These are phyloP conservation scores for Epirrita christyi DNA, from an alignment of 2,888 invertebrate species.

Conservation along the genomic window DNA sequence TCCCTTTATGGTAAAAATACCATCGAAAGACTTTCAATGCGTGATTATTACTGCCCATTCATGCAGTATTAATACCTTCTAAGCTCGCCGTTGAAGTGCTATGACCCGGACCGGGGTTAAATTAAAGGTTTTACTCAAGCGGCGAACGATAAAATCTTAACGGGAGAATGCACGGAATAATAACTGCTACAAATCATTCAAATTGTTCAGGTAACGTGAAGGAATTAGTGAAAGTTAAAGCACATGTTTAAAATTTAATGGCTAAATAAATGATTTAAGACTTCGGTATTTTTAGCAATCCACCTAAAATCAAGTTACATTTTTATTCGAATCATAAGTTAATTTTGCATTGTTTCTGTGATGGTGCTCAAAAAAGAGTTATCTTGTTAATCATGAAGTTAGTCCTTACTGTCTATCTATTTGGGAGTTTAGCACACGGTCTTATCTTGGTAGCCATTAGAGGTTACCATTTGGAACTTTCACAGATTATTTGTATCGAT, in stretches of 20 bases:
- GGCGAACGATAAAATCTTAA: constrained; percentile 35
- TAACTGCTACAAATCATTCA: constrained; percentile 33
- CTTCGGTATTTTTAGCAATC: neutral
- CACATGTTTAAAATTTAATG: constrained; percentile 15
- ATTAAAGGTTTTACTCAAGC: constrained; percentile 36
- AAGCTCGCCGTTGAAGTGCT: constrained; percentile 32
- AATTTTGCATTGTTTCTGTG: too few species aligned
- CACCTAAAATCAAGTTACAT: neutral
- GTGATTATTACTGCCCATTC: constrained; percentile 56
- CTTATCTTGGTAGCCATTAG: too few species aligned
- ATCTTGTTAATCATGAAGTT: too few species aligned
- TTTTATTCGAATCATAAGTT: too few species aligned
- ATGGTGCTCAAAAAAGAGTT: too few species aligned
- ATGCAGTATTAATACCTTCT: constrained; percentile 51
- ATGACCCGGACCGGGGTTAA: constrained; percentile 31
- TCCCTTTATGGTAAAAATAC: constrained; percentile 42
- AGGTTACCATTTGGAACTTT: too few species aligned
- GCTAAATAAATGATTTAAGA: neutral
- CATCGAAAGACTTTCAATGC: constrained; percentile 35
- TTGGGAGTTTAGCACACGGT: too few species aligned
- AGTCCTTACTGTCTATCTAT: too few species aligned
- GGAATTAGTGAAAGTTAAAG: constrained; percentile 19
- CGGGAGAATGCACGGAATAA: constrained; percentile 33
- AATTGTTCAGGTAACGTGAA: constrained; percentile 20
- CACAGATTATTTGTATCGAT: too few species aligned